Conservation (phyloP, 2,113 vertebrate genomes). For the Echinops telfairi region DNA sequence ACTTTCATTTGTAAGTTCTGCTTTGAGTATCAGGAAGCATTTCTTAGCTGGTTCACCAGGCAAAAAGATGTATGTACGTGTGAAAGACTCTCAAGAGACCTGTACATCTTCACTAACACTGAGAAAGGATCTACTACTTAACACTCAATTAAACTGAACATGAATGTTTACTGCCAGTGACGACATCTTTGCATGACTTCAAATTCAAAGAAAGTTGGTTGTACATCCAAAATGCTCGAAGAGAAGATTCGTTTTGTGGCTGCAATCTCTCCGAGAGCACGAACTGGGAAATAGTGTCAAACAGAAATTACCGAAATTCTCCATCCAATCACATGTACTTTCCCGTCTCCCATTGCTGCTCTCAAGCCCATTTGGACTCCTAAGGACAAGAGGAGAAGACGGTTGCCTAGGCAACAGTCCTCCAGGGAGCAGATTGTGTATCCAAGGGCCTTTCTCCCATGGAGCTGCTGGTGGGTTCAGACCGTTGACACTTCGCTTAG, state of each 20-base stretch:
- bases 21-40: neutral
- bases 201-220: neutral
- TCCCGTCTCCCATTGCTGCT: neutral
- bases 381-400: neutral
- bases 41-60: neutral
- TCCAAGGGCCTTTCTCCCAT: too few species aligned
- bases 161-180: neutral
- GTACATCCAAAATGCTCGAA: neutral
- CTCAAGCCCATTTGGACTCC: neutral
- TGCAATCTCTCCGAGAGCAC: neutral
- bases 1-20: neutral
- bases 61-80: neutral
- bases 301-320: neutral
- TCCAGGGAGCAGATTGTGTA: too few species aligned
- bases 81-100: too few species aligned
- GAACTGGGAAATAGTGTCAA: slow-evolving; percentile 14
- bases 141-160: neutral
- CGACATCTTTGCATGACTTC: neutral
- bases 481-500: neutral
- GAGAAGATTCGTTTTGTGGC: slow-evolving; percentile 18
- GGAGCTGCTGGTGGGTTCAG: neutral
- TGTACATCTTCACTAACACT: neutral
- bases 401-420: neutral
- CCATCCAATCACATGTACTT: neutral
- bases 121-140: neutral